Conservation (phyloP, 2,888 invertebrate species). For the Nymphalis c-album region DNA sequence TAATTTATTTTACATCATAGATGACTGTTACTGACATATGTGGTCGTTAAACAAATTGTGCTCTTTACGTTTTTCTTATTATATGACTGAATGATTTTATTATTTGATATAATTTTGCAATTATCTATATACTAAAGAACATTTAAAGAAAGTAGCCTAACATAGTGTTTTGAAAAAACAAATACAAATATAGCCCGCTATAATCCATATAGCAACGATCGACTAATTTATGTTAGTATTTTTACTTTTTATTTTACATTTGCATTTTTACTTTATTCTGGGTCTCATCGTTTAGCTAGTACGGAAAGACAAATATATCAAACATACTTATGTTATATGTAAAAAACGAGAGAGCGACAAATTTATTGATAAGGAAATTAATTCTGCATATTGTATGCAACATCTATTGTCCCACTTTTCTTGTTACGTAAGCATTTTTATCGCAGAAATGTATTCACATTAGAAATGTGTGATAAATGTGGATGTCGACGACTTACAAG, state of each 20-base stretch:
- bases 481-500: conserved; percentile 39
- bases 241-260: no score
- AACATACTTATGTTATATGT: conserved; percentile 15
- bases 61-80: not conserved
- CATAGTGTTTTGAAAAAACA: no score
- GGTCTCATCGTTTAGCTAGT: not conserved
- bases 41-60: conserved; percentile 11
- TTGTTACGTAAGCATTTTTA: conserved; percentile 51
- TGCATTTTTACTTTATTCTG: no score
- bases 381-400: conserved; percentile 42
- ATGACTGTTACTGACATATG: conserved; percentile 46
- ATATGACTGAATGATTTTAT: not conserved
- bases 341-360: conserved; percentile 32
- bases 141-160: no score
- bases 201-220: not conserved
- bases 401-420: conserved; percentile 54
- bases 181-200: not conserved
- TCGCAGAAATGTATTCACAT: conserved; percentile 49
- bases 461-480: conserved; percentile 48
- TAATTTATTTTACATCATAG: conserved; percentile 55
- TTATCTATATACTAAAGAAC: no score
- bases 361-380: conserved; percentile 31
- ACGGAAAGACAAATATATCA: not conserved
- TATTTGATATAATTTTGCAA: not conserved
- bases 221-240: no score